Evolutionary conservation across 2,888 invertebrate species (phyloP).

Genomic region (Agrenia bidenticulata): DNA sequence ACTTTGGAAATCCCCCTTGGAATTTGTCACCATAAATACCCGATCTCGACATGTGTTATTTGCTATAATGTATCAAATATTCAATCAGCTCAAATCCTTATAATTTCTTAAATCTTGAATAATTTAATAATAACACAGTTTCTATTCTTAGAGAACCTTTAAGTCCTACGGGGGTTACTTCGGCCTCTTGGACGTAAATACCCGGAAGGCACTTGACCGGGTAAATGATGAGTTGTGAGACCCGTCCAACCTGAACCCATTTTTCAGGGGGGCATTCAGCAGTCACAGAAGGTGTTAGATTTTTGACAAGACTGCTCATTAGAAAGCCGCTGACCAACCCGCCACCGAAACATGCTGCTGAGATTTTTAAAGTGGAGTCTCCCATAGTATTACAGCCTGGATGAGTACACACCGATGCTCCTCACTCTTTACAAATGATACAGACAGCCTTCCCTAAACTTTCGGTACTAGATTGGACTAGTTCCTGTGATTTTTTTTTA

Average conservation of each 20-base stretch:
- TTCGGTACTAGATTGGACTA: no score
- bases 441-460: no score
- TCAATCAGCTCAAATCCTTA: conserved; percentile 10
- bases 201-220: conserved; percentile 33
- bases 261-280: conserved; percentile 31
- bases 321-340: conserved; percentile 32
- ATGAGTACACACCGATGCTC: no score
- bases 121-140: neutral
- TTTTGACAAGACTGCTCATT: conserved; percentile 20
- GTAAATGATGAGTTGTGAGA: conserved; percentile 30
- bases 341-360: conserved; percentile 23
- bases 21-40: conserved; percentile 41
- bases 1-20: conserved; percentile 25
- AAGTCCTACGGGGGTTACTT: conserved; percentile 24
- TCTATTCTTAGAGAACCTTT: conserved; percentile 24
- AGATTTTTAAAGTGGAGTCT: neutral
- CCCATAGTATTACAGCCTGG: no score
- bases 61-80: neutral
- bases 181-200: conserved; percentile 24
- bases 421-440: no score
- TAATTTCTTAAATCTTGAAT: neutral
- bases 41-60: conserved; percentile 37
- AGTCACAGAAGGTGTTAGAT: neutral
- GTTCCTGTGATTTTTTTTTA: no score
- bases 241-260: conserved; percentile 37